These are phyloP conservation scores for Propithecus coquereli DNA, from an alignment of 2,113 vertebrate species.

Conservation along the genomic window DNA sequence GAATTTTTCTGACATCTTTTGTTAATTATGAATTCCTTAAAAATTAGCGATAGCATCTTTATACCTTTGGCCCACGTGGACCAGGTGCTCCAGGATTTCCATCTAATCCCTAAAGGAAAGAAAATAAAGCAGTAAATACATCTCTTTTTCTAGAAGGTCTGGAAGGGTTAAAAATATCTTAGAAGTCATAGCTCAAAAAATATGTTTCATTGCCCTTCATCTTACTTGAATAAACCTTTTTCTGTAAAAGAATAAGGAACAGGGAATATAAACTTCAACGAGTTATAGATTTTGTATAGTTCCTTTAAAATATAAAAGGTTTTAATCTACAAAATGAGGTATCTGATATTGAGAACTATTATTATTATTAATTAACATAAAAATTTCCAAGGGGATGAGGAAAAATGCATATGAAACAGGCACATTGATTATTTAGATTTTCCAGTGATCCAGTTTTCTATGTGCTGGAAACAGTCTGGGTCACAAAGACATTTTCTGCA, in stretches of 20 bases:
- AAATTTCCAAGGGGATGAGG: not conserved
- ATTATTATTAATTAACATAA: not conserved
- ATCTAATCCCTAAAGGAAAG: constrained; percentile 82
- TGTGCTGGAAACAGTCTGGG: not conserved
- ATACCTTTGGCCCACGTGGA: constrained; percentile 96
- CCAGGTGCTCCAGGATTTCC: constrained; percentile 85
- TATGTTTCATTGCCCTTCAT: not conserved
- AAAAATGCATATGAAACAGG: not conserved
- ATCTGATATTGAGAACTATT: not conserved
- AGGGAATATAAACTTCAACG: not conserved
- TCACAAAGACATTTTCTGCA: not conserved
- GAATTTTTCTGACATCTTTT: not conserved
- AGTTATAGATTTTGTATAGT: not conserved
- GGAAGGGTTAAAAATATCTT: not conserved
- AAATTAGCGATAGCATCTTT: not conserved
- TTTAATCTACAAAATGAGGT: constrained; percentile 29
- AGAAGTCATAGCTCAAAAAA: constrained; percentile 19
- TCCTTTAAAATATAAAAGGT: not conserved
- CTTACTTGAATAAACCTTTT: not conserved
- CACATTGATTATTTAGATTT: not conserved
- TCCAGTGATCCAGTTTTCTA: not conserved
- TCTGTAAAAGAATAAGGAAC: not conserved
- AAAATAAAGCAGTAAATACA: not conserved
- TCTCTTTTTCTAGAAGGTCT: not conserved
- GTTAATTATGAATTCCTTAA: not conserved